Evolutionary conservation across 2,113 vertebrate species (phyloP).

Genomic region (Sturnira hondurensis): DNA sequence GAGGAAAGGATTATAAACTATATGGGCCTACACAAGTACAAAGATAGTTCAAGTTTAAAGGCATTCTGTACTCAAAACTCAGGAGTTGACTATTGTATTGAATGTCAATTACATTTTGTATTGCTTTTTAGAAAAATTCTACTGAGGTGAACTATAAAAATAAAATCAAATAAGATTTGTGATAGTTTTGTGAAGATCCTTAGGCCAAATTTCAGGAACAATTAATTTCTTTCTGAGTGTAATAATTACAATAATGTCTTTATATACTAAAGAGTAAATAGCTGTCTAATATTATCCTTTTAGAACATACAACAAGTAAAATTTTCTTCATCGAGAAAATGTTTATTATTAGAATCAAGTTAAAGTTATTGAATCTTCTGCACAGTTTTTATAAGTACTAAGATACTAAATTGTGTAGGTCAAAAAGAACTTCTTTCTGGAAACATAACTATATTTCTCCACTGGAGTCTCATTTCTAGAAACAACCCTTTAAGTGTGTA

Average conservation of each 20-base stretch:
- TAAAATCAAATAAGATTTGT: slow-evolving; percentile 67
- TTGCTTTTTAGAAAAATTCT: slow-evolving; percentile 48
- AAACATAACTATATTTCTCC: slow-evolving; percentile 44
- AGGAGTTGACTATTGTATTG: background rate
- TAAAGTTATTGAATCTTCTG: slow-evolving; percentile 64
- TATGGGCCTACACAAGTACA: background rate
- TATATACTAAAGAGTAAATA: slow-evolving; percentile 65
- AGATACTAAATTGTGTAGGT: slow-evolving; percentile 57
- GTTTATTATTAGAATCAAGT: slow-evolving; percentile 68
- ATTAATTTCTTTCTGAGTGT: slow-evolving; percentile 56
- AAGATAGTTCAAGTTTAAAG: slow-evolving; percentile 42
- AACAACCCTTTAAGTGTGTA: slow-evolving; percentile 51
- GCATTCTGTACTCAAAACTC: background rate
- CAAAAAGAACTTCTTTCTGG: slow-evolving; percentile 27
- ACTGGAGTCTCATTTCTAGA: slow-evolving; percentile 55
- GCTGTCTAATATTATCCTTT: slow-evolving; percentile 53
- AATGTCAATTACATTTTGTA: slow-evolving; percentile 48
- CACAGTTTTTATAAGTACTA: slow-evolving; percentile 66
- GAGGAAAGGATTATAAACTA: background rate
- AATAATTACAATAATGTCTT: slow-evolving; percentile 51
- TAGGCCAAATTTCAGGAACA: slow-evolving; percentile 49
- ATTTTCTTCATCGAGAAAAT: slow-evolving; percentile 73
- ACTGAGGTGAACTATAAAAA: slow-evolving; percentile 65
- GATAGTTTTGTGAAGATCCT: slow-evolving; percentile 58
- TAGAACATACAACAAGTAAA: slow-evolving; percentile 46